phyloP scores from a whole-genome alignment of 2,113 vertebrate species.

The Tragulus kanchil region DNA sequence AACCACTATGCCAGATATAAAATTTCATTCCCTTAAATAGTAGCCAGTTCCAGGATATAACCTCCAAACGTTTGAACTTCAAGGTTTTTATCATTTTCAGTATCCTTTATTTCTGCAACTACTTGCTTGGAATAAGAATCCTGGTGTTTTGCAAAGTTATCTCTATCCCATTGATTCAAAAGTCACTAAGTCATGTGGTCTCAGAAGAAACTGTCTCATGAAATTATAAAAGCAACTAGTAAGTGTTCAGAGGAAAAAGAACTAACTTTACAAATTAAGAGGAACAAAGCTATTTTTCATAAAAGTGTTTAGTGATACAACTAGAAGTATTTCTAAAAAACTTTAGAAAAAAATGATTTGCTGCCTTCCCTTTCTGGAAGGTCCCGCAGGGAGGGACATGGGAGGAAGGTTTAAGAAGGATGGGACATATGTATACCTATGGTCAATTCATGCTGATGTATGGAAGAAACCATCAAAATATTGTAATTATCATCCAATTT shows the following conservation, averaged over 20 bases:
- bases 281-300: conserved; percentile 35
- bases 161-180: neutral
- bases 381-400: too few species aligned
- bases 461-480: too few species aligned
- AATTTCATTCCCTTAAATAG: neutral
- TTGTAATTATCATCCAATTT: too few species aligned
- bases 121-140: neutral
- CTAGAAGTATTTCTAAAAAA: neutral
- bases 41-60: neutral
- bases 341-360: neutral
- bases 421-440: too few species aligned
- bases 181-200: neutral
- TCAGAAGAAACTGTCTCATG: conserved; percentile 2
- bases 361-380: too few species aligned
- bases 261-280: neutral
- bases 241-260: neutral
- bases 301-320: conserved; percentile 10
- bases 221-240: conserved; percentile 18
- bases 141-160: neutral
- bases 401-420: too few species aligned
- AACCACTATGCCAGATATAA: neutral
- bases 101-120: neutral
- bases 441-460: too few species aligned
- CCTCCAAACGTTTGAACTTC: neutral
- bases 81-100: conserved; percentile 3